Conservation (phyloP, 2,888 invertebrate genomes). For the Apotomis capreana region DNA sequence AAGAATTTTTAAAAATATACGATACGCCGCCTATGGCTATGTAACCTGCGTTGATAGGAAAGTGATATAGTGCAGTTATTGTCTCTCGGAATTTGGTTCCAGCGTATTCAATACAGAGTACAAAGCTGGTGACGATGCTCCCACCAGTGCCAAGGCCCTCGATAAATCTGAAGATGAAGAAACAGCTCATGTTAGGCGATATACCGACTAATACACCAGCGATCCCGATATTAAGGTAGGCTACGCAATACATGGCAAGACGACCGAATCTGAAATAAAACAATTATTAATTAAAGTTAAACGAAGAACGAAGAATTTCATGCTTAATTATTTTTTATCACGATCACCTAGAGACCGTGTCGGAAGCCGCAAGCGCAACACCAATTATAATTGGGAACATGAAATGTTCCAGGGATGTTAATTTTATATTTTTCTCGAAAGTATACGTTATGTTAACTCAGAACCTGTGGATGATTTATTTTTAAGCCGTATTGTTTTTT, state of each 20-base stretch:
- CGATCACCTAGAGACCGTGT: too few relatives aligned
- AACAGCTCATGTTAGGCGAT: slow-evolving; percentile 59
- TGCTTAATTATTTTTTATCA: too few relatives aligned
- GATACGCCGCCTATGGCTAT: slow-evolving; percentile 63
- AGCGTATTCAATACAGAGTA: slow-evolving; percentile 67
- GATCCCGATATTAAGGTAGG: slow-evolving; percentile 44
- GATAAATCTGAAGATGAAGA: slow-evolving; percentile 61
- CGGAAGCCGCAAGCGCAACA: too few relatives aligned
- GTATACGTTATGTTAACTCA: too few relatives aligned
- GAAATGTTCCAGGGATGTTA: too few relatives aligned
- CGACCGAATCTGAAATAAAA: slow-evolving; percentile 65
- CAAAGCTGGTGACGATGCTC: slow-evolving; percentile 65
- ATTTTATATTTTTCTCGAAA: too few relatives aligned
- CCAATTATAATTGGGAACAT: too few relatives aligned
- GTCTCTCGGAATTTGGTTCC: slow-evolving; percentile 61
- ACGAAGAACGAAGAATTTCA: too few relatives aligned
- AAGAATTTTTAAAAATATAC: slow-evolving; percentile 63
- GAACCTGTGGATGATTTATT: too few relatives aligned
- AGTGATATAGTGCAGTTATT: slow-evolving; percentile 64
- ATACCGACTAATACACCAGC: slow-evolving; percentile 59
- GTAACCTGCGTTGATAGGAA: slow-evolving; percentile 68
- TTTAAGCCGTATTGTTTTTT: too few relatives aligned
- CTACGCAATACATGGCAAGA: slow-evolving; percentile 48
- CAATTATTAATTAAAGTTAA: not conserved
- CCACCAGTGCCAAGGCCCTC: slow-evolving; percentile 70